phyloP scores from a whole-genome alignment of 64 coral and sea anemone genomes.

The Exaiptasia diaphana region DNA sequence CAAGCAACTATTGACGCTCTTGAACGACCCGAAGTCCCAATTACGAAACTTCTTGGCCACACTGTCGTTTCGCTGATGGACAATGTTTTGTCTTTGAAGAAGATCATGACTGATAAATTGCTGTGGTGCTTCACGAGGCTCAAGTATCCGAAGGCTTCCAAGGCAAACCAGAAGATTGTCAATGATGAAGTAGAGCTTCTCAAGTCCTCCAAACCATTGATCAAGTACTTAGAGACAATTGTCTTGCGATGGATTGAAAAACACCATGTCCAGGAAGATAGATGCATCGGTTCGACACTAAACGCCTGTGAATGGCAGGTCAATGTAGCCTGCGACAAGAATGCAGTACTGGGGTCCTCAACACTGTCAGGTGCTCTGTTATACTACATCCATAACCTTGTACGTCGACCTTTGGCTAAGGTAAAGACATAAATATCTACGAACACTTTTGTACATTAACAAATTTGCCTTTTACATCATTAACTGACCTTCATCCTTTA shows the following conservation, averaged over 20 bases:
- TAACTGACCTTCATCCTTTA: too few relatives aligned
- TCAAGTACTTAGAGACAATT: constrained; percentile 35
- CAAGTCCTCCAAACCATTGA: constrained; percentile 18
- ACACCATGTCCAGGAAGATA: constrained; percentile 4
- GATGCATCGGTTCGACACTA: constrained; percentile 1
- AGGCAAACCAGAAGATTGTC: constrained; percentile 11
- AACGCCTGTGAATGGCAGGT: constrained; percentile 50
- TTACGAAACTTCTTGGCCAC: constrained; percentile 21
- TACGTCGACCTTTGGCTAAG: constrained; percentile 72
- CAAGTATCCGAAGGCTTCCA: constrained; percentile 35
- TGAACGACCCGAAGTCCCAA: constrained; percentile 10
- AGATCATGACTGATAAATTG: neutral
- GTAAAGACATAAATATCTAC: too few relatives aligned
- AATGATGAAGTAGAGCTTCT: constrained; percentile 15
- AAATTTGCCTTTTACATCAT: too few relatives aligned
- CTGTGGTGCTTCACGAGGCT: constrained; percentile 74
- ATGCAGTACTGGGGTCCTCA: constrained; percentile 59
- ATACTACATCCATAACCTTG: constrained; percentile 42
- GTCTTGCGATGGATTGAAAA: constrained; percentile 30
- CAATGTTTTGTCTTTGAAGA: constrained; percentile 1
- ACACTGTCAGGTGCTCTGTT: constrained; percentile 59
- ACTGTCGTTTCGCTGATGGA: neutral
- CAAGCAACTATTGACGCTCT: constrained; percentile 62
- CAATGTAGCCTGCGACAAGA: constrained; percentile 65
- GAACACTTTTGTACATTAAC: too few relatives aligned